Evolutionary conservation across 2,113 vertebrate species (phyloP), one percentile per base, ranked within the genome.

Genomic region (Otolemur garnettii): DNA sequence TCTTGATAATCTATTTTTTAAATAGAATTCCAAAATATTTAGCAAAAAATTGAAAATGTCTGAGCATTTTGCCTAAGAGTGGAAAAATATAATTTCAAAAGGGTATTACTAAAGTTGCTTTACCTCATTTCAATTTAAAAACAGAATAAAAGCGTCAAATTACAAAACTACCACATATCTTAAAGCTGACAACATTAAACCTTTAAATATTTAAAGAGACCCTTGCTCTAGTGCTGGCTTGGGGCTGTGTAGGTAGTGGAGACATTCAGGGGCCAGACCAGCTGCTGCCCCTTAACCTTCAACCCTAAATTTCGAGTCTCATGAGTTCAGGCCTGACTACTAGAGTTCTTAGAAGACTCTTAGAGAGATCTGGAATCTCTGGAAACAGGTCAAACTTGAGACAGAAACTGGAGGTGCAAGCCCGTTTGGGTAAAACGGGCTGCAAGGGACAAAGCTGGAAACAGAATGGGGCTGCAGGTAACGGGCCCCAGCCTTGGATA

Each of bases 51-150:
- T 79, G 90, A 96, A 93, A 97, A 94, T 82, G 35, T 83, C 80
- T 90, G 71, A 90, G 26, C 38, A 78, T 71, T 96, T 94, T 91
- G 84, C 57, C 80, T 96, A 91, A 90, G 93, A 90, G 50, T 93
- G 88, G 86, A 80, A 97, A 97, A 97, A 98, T 95, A 96, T 24
- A 91, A 89, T 93, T 97, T 95, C 66, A 92, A 87, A 91, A 97
- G 66, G 74, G 87, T 83, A 83, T 89, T 96, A 96, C 84, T 91
- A 97, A 97, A 93, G 66, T 94, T 72, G 45, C 64, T 68, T 64
- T 93, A 93, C 96, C 97, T 97, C 96, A 97, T 94, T 96, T 96
- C 78, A 80, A 91, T 96, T 96, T 95, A 95, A 93, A 97, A 98
- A 87, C 83, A 84, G 89, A 88, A 93, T 95, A 91, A 96, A 97